Base-by-base conservation (phyloP, 2,113 vertebrate genomes). In the Hyla sarda region DNA sequence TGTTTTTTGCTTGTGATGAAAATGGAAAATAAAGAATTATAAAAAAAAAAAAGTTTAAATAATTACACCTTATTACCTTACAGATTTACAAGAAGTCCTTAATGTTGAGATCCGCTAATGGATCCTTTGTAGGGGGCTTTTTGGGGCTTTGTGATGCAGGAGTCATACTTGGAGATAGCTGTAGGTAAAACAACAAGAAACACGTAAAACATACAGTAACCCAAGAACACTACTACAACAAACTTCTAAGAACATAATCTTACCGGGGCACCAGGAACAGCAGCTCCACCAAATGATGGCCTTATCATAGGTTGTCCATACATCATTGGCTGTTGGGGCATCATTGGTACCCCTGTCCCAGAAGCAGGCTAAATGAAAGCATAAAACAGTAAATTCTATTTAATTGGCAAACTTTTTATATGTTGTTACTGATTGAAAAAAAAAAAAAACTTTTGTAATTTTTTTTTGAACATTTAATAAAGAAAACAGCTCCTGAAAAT, bases 21-120 rank as follows among this genome's bases (percentile, higher is more conserved):
- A n/a, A n/a, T n/a, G n/a, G n/a, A n/a, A n/a, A n/a, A n/a, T n/a
- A n/a, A n/a, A n/a, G n/a, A n/a, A n/a, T n/a, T n/a, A n/a, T n/a
- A n/a, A 37, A 0, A 17, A 0, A 67, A 17, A 14, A 28, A 30
- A 30, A 14, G 16, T 16, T 28, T 23, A 76, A 6, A 52, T 17
- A 30, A 23, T 67, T 28, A 56, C n/a, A n/a, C 19, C 3, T 30
- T 30, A 28, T 30, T 95, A 96, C 95, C 95, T 96, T 95, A 91
- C 88, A 90, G 21, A 62, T 92, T 98, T 98, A 99, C 95, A 99
- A 97, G 97, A 99, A 99, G 95, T 99, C 98, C 96, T 99, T 99
- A 95, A 99, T 98, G 94, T 99, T 96, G 90, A 99, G 96, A 90
- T 99, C 98, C 91, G 97, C 98, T 95, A 99, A 95, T 83, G 98